phyloP scores from a whole-genome alignment of 2,113 vertebrate species.

The Cynocephalus volans region DNA sequence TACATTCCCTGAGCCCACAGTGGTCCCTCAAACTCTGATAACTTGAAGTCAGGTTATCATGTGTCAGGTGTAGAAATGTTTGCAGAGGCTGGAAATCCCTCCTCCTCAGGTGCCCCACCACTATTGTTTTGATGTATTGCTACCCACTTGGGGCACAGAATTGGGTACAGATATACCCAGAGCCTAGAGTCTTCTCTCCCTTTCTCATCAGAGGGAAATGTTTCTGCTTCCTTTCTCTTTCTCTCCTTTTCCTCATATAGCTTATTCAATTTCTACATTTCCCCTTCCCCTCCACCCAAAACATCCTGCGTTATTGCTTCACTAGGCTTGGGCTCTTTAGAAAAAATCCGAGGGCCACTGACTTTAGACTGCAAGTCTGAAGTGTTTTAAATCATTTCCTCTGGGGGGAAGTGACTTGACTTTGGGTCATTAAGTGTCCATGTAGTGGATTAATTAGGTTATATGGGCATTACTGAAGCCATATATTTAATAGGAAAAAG shows the following conservation, averaged over 20 bases:
- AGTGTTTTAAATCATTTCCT: background rate
- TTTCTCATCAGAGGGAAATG: background rate
- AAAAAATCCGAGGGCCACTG: background rate
- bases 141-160: background rate
- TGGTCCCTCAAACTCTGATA: background rate
- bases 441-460: background rate
- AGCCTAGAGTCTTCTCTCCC: background rate
- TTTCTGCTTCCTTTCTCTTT: background rate
- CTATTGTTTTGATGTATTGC: background rate
- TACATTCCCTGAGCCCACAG: background rate
- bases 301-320: background rate
- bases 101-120: accelerated
- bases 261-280: background rate
- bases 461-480: background rate
- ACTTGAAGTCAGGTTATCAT: background rate
- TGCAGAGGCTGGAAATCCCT: background rate
- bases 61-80: background rate
- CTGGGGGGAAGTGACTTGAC: background rate
- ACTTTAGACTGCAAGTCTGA: background rate
- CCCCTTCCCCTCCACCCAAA: background rate
- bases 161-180: accelerated
- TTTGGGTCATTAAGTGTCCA: background rate
- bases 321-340: background rate
- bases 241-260: background rate
- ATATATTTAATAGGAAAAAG: background rate